These are phyloP conservation scores for Drosophila orosa DNA, from an alignment of 1,140 invertebrate species.

Conservation along the genomic window DNA sequence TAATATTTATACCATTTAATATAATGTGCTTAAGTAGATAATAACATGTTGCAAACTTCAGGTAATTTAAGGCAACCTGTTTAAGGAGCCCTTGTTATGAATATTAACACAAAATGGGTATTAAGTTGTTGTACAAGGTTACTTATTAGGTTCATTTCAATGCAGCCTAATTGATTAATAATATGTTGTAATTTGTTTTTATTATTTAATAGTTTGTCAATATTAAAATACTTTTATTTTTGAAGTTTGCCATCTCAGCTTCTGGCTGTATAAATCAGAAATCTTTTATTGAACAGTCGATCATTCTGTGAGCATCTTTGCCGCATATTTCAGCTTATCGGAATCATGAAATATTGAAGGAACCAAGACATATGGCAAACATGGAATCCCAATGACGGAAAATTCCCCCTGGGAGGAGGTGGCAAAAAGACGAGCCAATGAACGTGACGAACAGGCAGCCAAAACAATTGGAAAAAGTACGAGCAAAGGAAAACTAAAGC, in stretches of 20 bases:
- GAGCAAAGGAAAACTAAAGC: slow-evolving; percentile 45
- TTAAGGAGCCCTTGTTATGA: slow-evolving; percentile 8
- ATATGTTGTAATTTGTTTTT: neutral
- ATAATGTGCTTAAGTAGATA: slow-evolving; percentile 21
- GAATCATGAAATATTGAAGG: slow-evolving; percentile 65
- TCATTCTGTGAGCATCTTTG: slow-evolving; percentile 47
- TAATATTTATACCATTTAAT: slow-evolving; percentile 9
- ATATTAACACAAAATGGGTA: slow-evolving; percentile 9
- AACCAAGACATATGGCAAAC: slow-evolving; percentile 34
- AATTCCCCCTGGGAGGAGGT: slow-evolving; percentile 17
- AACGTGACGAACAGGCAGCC: slow-evolving; percentile 72
- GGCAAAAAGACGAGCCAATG: slow-evolving; percentile 61
- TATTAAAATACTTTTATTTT: neutral
- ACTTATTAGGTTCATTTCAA: neutral
- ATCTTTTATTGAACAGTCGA: slow-evolving; percentile 29
- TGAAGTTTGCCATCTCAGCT: neutral
- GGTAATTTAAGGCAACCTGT: slow-evolving; percentile 4
- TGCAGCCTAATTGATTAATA: neutral
- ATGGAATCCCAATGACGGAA: slow-evolving; percentile 47
- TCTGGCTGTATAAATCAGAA: slow-evolving; percentile 5
- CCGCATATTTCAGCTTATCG: slow-evolving; percentile 59
- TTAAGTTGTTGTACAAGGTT: slow-evolving; percentile 1
- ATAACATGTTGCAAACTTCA: neutral
- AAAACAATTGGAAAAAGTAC: slow-evolving; percentile 46
- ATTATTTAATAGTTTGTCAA: neutral